Evolutionary conservation across 2,888 invertebrate genomes (phyloP), one percentile per base, ranked within the genome.

Genomic region (Zaprionus lineosus): DNA sequence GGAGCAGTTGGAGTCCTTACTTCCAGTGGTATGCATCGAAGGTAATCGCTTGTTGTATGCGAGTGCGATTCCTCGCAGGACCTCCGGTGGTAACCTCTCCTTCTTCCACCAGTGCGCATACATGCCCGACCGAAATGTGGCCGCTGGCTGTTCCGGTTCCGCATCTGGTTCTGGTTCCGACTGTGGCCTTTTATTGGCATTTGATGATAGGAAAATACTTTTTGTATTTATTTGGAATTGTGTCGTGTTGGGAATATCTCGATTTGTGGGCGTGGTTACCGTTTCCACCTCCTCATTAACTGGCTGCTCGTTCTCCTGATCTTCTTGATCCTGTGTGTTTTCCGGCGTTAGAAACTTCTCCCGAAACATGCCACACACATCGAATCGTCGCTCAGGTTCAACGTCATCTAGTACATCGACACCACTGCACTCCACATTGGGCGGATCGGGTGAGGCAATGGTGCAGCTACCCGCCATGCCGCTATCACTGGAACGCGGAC

Each of bases 21-120:
- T 91, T 85, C 88, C 91, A 84, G 89, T 89, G 87, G 91, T 90
- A 89, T 90, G 90, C 79, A 89, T 88, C 86, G 63, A 43, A 0
- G 69, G 91, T 90, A 91, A 9, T 87, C 91, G 90, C 90, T 90
- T 91, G 86, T 91, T 92, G 87, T 91, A 91, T 3, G 85, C 83
- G 26, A 74, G 72, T 1, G 86, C 87, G 63, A 89, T 89, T 66
- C 89, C 92, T 87, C 91, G 89, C 88, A 93, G 91, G 90, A 93
- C 92, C 90, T 92, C 92, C 88, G 92, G 92, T 69, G 95, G 95
- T 88, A 95, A 92, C 87, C 94, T 94, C 88, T 95, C 95, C 92
- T 96, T 96, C 91, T 96, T 94, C 96, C 96, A 96, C 96, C 96
- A 96, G 91, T 96, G 96, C 67, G 96, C 96, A 90, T 96, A 96